Conservation (phyloP, 2,888 invertebrate genomes). For the Clepsis dumicolana region DNA sequence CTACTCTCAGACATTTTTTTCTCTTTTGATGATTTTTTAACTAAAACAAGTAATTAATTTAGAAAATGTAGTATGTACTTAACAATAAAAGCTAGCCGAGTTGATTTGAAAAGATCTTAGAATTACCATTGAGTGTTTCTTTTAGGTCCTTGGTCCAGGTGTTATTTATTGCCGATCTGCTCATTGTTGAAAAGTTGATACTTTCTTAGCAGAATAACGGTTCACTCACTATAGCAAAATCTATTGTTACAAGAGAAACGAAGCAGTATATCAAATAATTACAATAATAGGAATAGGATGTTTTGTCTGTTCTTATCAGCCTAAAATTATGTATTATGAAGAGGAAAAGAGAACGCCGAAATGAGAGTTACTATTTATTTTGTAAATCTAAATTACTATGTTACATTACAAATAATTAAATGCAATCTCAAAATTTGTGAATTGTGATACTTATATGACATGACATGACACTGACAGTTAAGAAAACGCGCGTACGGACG, state of each 20-base stretch:
- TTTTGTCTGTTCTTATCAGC: not conserved
- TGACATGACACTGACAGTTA: slow-evolving; percentile 33
- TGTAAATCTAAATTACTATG: slow-evolving; percentile 20
- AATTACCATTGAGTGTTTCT: slow-evolving; percentile 52
- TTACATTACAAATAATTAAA: not conserved
- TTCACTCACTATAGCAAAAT: not conserved
- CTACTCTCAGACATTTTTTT: slow-evolving; percentile 54
- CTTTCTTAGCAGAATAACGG: not conserved
- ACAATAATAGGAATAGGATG: not conserved
- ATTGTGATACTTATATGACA: too few relatives aligned
- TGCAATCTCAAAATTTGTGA: not conserved
- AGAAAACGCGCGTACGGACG: slow-evolving; percentile 35
- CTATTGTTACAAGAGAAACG: not conserved
- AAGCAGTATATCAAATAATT: slow-evolving; percentile 15
- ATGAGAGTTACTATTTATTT: not conserved
- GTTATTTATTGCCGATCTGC: slow-evolving; percentile 53
- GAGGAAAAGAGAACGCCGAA: not conserved
- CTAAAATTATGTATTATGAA: not conserved
- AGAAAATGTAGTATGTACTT: not conserved
- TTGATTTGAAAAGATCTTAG: not conserved
- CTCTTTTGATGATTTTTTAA: slow-evolving; percentile 55
- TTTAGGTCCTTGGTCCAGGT: slow-evolving; percentile 56
- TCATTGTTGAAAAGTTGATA: slow-evolving; percentile 51
- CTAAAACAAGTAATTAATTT: slow-evolving; percentile 48
- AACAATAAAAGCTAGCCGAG: not conserved